Evolutionary conservation across 1,140 invertebrate species (phyloP).

Genomic region (Drosophila elegans): DNA sequence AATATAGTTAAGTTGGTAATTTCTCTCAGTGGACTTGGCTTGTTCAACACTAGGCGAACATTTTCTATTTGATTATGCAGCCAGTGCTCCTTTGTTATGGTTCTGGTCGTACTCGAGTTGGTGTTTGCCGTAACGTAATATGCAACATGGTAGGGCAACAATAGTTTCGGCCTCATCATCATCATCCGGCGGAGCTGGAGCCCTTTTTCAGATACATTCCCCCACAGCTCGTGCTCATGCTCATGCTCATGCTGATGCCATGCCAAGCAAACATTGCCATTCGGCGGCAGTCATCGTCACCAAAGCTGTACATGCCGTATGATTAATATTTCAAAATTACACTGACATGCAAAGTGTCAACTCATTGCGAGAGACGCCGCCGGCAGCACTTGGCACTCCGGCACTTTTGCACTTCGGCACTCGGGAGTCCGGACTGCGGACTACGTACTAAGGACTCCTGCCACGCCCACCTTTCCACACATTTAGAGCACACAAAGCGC

Average conservation of each 20-base stretch:
- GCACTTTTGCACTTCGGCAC: constrained; percentile 21
- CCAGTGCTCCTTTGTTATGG: constrained; percentile 46
- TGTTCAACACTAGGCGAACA: constrained; percentile 38
- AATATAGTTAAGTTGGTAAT: too few relatives aligned
- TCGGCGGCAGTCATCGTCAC: constrained; percentile 54
- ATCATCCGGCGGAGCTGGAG: constrained; percentile 32
- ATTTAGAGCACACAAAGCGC: constrained; percentile 61
- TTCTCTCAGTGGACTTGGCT: constrained; percentile 18
- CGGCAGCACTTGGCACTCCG: constrained; percentile 28
- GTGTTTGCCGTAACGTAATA: constrained; percentile 73
- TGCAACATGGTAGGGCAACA: constrained; percentile 55
- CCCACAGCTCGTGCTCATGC: not conserved
- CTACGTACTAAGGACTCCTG: not conserved
- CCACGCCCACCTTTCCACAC: constrained; percentile 65
- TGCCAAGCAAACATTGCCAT: constrained; percentile 63
- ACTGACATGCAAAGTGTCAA: constrained; percentile 83
- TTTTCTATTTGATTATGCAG: constrained; percentile 81
- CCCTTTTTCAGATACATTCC: constrained; percentile 4
- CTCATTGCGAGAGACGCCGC: constrained; percentile 67
- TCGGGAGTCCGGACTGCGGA: constrained; percentile 18
- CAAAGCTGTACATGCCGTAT: constrained; percentile 65
- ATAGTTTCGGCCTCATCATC: constrained; percentile 62
- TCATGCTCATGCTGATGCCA: constrained; percentile 48
- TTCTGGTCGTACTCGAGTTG: constrained; percentile 23
- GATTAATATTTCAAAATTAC: constrained; percentile 84